Evolutionary conservation across 1,140 invertebrate species (phyloP).

Genomic region (Meloidogyne chitwoodi): DNA sequence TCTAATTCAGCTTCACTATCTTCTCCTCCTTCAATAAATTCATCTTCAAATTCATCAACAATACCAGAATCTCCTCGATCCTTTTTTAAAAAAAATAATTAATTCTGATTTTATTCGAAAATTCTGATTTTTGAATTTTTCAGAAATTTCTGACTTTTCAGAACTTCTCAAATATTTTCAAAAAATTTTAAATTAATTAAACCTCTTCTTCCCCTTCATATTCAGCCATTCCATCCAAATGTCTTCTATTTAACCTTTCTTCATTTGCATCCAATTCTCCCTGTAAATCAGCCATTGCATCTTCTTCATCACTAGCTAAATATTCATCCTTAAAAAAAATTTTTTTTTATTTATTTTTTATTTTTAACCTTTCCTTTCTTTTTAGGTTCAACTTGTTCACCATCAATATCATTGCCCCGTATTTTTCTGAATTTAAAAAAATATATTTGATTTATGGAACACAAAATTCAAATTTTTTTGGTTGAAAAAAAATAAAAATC

Average conservation of each 20-base stretch:
- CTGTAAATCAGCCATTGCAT: conserved; percentile 55
- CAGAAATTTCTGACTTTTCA: background rate
- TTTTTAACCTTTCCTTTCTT: background rate
- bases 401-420: conserved; percentile 25
- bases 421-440: conserved; percentile 27
- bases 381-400: conserved; percentile 19
- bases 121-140: background rate
- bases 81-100: conserved; percentile 14
- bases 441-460: too few relatives aligned
- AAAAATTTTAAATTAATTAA: too few relatives aligned
- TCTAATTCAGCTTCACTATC: conserved; percentile 67
- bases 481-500: too few relatives aligned
- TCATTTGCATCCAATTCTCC: conserved; percentile 57
- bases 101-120: background rate
- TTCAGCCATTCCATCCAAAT: conserved; percentile 66
- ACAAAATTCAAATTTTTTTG: too few relatives aligned
- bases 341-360: background rate
- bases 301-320: conserved; percentile 54
- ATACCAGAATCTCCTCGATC: conserved; percentile 55
- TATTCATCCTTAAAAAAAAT: conserved; percentile 48
- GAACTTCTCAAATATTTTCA: too few relatives aligned
- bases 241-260: conserved; percentile 46
- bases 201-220: conserved; percentile 64
- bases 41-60: conserved; percentile 12
- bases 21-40: conserved; percentile 61